Percentiles rank a stretch among this genome's conserved stretches.
These are phyloP conservation scores for Myotis brandtii DNA, from an alignment of 2,113 vertebrate genomes.

Conservation along the genomic window DNA sequence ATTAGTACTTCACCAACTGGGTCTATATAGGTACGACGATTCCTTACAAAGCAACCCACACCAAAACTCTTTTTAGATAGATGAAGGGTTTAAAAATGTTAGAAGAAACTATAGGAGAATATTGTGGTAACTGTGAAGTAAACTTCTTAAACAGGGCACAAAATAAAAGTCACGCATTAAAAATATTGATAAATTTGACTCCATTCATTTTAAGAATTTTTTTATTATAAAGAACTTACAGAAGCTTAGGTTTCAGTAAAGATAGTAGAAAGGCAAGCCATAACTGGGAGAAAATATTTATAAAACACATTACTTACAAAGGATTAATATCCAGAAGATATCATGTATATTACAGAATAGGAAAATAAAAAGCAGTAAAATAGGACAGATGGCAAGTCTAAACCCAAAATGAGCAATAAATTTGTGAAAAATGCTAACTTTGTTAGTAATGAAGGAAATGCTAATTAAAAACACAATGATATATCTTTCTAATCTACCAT, in stretches of 20 bases:
- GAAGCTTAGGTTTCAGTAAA: background rate
- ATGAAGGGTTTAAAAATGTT: background rate
- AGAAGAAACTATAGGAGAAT: background rate
- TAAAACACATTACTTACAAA: background rate
- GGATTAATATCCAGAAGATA: background rate
- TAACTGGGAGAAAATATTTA: constrained; percentile 3
- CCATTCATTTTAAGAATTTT: background rate
- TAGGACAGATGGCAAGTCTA: background rate
- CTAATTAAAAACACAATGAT: background rate
- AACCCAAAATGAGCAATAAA: background rate
- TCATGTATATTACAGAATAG: background rate
- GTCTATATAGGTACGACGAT: background rate
- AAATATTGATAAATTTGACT: background rate
- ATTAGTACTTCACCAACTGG: background rate
- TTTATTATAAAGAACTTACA: background rate
- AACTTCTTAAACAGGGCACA: background rate
- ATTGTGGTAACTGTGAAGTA: background rate
- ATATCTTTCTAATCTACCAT: background rate
- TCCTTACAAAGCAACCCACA: background rate
- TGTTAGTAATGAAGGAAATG: background rate
- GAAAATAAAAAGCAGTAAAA: constrained; percentile 25
- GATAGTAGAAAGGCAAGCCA: background rate
- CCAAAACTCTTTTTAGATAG: background rate
- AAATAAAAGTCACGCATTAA: background rate
- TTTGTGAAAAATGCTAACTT: background rate